Percentiles rank a stretch among this genome's conserved stretches.
phyloP scores from a whole-genome alignment of 2,888 invertebrate genomes.

The Podabrus alpinus region DNA sequence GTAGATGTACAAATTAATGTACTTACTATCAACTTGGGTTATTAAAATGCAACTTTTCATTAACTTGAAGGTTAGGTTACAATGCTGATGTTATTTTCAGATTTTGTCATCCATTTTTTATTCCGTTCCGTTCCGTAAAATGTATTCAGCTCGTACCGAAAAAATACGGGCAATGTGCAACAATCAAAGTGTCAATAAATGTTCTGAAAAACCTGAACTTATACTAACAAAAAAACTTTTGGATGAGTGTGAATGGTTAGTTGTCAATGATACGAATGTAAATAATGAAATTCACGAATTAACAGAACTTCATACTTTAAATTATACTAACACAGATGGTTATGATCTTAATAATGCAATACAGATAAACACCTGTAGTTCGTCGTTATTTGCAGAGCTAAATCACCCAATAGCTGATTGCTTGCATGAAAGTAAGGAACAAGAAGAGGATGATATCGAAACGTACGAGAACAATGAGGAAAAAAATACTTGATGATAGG shows the following conservation, averaged over 20 bases:
- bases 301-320: background rate
- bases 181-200: too few relatives aligned
- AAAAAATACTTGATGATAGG: background rate
- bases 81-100: too few relatives aligned
- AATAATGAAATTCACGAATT: background rate
- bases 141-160: too few relatives aligned
- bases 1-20: too few relatives aligned
- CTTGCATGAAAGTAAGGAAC: background rate
- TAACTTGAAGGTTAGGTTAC: too few relatives aligned
- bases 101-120: too few relatives aligned
- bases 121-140: too few relatives aligned
- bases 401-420: background rate
- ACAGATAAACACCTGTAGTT: background rate
- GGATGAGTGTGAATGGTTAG: background rate
- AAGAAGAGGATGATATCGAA: background rate
- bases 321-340: background rate
- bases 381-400: background rate
- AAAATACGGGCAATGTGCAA: too few relatives aligned
- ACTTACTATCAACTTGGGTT: too few relatives aligned
- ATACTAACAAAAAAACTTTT: background rate
- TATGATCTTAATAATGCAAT: background rate
- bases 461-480: background rate
- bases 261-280: background rate
- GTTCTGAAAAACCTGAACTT: too few relatives aligned
- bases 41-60: too few relatives aligned